Evolutionary conservation across 2,113 vertebrate genomes (phyloP), one percentile per base, ranked within the genome.

Genomic region (Ptyas mucosa): DNA sequence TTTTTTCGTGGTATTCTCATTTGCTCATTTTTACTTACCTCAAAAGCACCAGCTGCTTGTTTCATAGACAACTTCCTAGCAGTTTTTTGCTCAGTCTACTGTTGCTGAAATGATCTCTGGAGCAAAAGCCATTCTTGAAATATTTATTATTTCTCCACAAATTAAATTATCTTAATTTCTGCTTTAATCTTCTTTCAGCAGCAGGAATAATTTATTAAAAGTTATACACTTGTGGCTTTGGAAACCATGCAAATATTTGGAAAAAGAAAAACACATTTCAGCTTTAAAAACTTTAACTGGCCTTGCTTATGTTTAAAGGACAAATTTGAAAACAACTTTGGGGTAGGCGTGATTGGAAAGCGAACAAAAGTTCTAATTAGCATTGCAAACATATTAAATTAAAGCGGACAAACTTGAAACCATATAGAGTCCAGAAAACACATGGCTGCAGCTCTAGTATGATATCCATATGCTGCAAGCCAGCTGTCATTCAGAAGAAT

Each of bases 151-250:
- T 46, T 91, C 24, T 20, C 10, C 75, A 15, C 53, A 85, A 86
- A 91, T 91, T 87, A 49, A 87, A 91, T 91, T 85, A 58, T 91
- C 39, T 43, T 49, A n/a, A 58, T 91, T 86, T 85, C 12, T 81
- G n/a, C 69, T 85, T 86, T 86, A 54, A 34, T 85, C 55, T 91
- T 91, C 53, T 57, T 91, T 91, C 43, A 46, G 34, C 39, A 86
- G 53, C 85, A 86, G 29, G 15, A 86, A 54, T 54, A n/a, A 57
- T 91, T 86, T 58, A 87, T 91, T 91, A 58, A 87, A 86, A 29
- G 58, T 57, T 52, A 90, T 53, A 90, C 61, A 81, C 46, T 91
- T 91, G 54, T 91, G 53, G 54, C 53, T 91, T 91, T 87, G 75
- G 90, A 85, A 91, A 86, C 34, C 8, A 43, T 23, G 4, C 69